Evolutionary conservation across 2,113 vertebrate genomes (phyloP), one percentile per base, ranked within the genome.

Genomic region (Erinaceus europaeus): DNA sequence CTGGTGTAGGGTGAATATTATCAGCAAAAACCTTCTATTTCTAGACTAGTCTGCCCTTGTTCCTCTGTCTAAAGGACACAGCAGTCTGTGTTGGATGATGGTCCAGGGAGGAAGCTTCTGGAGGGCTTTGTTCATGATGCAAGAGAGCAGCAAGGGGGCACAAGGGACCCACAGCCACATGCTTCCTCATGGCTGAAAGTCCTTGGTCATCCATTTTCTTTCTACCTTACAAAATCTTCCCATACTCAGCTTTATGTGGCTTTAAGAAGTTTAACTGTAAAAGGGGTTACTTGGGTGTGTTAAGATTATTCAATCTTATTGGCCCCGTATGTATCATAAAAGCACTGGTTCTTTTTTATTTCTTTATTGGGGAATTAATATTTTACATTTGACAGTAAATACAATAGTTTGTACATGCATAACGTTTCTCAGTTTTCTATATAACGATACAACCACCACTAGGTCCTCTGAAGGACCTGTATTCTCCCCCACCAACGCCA

Each of bases 151-250:
- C 7, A 36, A 88, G 48, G 32, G 80, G 78, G 38, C 62, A 55
- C 84, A 48, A 8, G 52, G 71, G 52, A 64, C 32, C 1, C 29
- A 48, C 4, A n/a, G 32, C 44, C 40, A 36, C 25, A 81, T 65
- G 68, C 55, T 55, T 53, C 73, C 53, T 90, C 57, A 10, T 6
- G 20, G 77, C 57, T 83, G 83, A 23, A 44, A 40, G 52, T 50
- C 64, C 36, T 18, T 1, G 34, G 34, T 46, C 53, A 59, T 91
- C 40, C n/a, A 20, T 84, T 86, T 86, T 88, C 71, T 77, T 77
- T 64, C 52, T 53, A 68, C 65, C 18, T 57, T 65, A 80, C 90
- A 91, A 67, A 90, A 64, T 69, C 81, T 80, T 90, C 82, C 92
- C 80, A 53, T 25, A 44, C 29, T 76, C 79, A 76, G 85, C 64